Evolutionary conservation across 1,140 invertebrate species (phyloP), one percentile per base, ranked within the genome.

Genomic region (Stratiolaelaps scimitus): DNA sequence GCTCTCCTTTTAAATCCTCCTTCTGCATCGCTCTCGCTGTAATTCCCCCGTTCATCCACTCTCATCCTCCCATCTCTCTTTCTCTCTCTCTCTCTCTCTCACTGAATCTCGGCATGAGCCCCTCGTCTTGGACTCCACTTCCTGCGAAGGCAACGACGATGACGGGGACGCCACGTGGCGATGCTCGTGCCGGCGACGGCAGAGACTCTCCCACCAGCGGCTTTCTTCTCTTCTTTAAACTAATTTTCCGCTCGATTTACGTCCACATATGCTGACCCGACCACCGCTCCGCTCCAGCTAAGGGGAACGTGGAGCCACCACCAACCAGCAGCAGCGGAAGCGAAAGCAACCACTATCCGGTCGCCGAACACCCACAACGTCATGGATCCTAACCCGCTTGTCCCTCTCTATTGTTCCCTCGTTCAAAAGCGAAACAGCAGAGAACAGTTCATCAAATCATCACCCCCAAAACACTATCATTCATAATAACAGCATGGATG

Each of bases 161-260:
- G 47, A 48, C 15, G 47, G 26, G 26, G 7, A 26, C 53, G 23
- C 23, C 53, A 15, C 17, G 15, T 60, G 26, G 26, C 15, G 13
- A 60, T 26, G 26, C 23, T 17, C 26, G 4, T 7, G 15, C 47
- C 4, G 19, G 26, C 15, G 26, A 4, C 47, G 15, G 47, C 26
- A 6, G 26, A 4, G 47, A 15, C 19, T 48, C 26, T 7, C 47
- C 26, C 15, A 20, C 47, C 26, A 28, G 26, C 26, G 47, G 47
- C 15, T 26, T 26, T 23, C 53, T 17, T 23, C 15, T 15, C 23
- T 60, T 60, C 34, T 23, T 26, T 26, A 23, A 60, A 60, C 26
- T 60, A 15, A 60, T 60, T 60, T 60, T 60, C 13, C 53, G 53
- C 53, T 60, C 53, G 53, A 60, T 60, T 60, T 29, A 23, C 15